phyloP scores from a whole-genome alignment of 92 coral and sea anemone species.

The Galaxea fascicularis region DNA sequence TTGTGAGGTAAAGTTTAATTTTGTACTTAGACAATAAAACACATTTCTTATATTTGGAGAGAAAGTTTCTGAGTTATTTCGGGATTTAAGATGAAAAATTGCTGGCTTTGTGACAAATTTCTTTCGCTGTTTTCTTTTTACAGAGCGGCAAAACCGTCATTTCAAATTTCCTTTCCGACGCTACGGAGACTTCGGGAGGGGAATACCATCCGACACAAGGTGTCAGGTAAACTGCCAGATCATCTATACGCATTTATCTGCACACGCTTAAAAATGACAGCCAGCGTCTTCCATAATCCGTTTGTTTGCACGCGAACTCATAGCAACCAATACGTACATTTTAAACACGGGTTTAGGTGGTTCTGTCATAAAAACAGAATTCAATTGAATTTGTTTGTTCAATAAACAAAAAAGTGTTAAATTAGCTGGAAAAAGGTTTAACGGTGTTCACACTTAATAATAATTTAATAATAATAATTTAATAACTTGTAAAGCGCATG shows the following conservation, averaged over 20 bases:
- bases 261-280: background rate
- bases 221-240: conserved; percentile 76
- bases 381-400: no score
- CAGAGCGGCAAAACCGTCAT: conserved; percentile 98
- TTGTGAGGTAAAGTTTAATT: conserved; percentile 78
- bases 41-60: background rate
- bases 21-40: background rate
- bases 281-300: background rate
- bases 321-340: conserved; percentile 3
- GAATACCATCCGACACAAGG: conserved; percentile 99
- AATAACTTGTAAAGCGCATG: no score
- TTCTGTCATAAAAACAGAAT: no score
- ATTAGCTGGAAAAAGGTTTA: no score
- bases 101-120: background rate
- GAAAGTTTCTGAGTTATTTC: background rate
- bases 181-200: conserved; percentile 99
- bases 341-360: no score
- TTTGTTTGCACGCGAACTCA: background rate
- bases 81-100: conserved; percentile 5
- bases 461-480: no score
- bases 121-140: conserved; percentile 4
- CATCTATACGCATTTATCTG: background rate
- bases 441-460: no score
- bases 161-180: conserved; percentile 96
- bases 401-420: no score